Evolutionary conservation across 2,888 invertebrate genomes (phyloP).

Genomic region (Galerucella nymphaeae): DNA sequence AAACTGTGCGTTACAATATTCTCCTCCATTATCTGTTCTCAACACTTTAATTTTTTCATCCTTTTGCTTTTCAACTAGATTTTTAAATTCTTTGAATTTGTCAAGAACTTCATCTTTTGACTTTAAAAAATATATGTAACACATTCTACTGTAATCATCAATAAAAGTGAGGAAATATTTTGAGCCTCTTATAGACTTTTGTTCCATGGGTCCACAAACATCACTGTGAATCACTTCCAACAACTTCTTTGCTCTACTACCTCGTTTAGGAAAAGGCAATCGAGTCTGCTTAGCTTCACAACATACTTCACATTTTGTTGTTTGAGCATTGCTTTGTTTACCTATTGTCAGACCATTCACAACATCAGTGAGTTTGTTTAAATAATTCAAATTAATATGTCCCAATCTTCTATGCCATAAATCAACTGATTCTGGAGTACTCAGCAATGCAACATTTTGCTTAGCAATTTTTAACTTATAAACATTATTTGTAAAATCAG

Average conservation of each 20-base stretch:
- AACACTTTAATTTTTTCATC: slow-evolving; percentile 48
- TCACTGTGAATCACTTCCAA: slow-evolving; percentile 39
- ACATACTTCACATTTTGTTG: neutral
- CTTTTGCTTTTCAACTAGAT: slow-evolving; percentile 51
- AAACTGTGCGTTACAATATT: slow-evolving; percentile 42
- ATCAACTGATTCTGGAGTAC: slow-evolving; percentile 19
- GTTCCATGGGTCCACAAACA: slow-evolving; percentile 45
- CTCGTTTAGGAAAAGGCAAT: no score
- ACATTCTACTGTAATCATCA: slow-evolving; percentile 54
- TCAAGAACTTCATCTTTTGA: slow-evolving; percentile 50
- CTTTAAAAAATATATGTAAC: slow-evolving; percentile 52
- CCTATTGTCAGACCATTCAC: slow-evolving; percentile 32
- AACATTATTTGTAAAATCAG: slow-evolving; percentile 42
- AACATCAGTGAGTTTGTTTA: slow-evolving; percentile 28
- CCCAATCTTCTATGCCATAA: slow-evolving; percentile 41
- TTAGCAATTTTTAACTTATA: slow-evolving; percentile 40
- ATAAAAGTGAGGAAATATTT: slow-evolving; percentile 54
- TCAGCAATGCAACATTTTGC: neutral
- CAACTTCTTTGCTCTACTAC: neutral
- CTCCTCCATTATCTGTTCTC: slow-evolving; percentile 50
- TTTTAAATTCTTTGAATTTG: slow-evolving; percentile 50
- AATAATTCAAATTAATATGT: slow-evolving; percentile 33
- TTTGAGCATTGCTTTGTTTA: slow-evolving; percentile 15
- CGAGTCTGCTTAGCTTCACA: neutral
- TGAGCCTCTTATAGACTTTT: slow-evolving; percentile 40